Conservation (phyloP, 1,140 invertebrate species). For the Eupristina koningsbergeri region DNA sequence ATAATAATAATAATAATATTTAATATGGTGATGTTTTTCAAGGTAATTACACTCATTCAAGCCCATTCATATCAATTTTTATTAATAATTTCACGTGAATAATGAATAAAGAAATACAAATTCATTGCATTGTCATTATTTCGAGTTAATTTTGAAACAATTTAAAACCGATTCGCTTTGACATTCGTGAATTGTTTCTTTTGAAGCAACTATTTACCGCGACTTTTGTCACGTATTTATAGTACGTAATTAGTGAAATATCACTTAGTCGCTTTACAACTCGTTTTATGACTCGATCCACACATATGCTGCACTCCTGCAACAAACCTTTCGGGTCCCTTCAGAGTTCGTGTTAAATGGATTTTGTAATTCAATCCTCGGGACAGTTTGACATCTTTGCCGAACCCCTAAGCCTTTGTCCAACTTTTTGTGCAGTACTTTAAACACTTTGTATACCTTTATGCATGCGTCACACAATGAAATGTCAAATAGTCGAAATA, state of each 20-base stretch:
- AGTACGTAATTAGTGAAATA: background rate
- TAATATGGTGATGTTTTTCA: too few relatives aligned
- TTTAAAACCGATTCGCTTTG: slow-evolving; percentile 5
- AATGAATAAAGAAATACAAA: background rate
- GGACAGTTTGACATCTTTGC: slow-evolving; percentile 10
- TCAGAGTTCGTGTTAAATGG: background rate
- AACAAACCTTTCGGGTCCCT: background rate
- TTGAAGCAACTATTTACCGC: background rate
- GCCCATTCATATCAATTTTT: background rate
- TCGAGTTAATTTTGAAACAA: background rate
- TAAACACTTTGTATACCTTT: background rate
- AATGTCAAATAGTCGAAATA: background rate
- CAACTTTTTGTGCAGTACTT: slow-evolving; percentile 30
- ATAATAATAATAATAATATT: too few relatives aligned
- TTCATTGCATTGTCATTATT: background rate
- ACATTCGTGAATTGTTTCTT: background rate
- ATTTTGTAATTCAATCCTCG: slow-evolving; percentile 32
- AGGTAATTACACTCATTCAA: background rate
- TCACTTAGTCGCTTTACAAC: background rate
- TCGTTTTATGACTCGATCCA: background rate
- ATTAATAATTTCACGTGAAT: too few relatives aligned
- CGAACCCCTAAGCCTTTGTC: slow-evolving; percentile 23
- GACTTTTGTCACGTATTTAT: slow-evolving; percentile 7
- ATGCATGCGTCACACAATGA: background rate
- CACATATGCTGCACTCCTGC: background rate